Evolutionary conservation across 2,888 invertebrate genomes (phyloP), one percentile per base, ranked within the genome.

Genomic region (Acrocyrtus sp.): DNA sequence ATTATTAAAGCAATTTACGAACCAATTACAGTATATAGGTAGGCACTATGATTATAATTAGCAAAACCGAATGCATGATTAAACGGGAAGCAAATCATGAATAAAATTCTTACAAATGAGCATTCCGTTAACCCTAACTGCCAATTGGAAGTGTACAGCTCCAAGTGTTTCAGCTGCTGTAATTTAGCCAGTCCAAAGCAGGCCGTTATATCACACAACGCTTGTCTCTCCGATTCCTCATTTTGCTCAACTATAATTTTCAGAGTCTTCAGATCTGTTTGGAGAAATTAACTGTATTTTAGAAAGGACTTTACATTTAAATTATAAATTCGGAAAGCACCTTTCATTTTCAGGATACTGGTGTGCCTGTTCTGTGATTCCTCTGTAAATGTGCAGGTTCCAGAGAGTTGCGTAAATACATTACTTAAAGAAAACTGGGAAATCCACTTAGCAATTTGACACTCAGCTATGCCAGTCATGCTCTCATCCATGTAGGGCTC

Each of bases 161-260:
- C 61, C 45, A 68, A 22, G 17, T 54, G 22, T 2, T 43, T 21
- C 27, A 68, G 22, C 5, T 48, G 39, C 0, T 8, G 26, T 62
- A 69, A 48, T 15, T 22, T 24, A 12, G n/a, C 8, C 8, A 62
- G 12, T 8, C 39, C 56, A 10, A 62, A 54, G 26, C 62, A 48
- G 4, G 53, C 61, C 6, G 62, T 45, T 3, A 15, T 48, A 39
- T 69, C 69, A 39, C 54, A 34, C 12, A 69, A 2, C 0, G 45
- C 45, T 69, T 61, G 69, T 21, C 48, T 45, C 2, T 48, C 48
- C 5, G 5, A 4, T 0, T 47, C 21, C 8, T 69, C 61, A 34
- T 68, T 53, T 19, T 69, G 56, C 15, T 62, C 61, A 10, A 69
- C 69, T n/a, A 48, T 34, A 0, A 69, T 12, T 29, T 61, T 62